Percentiles rank a stretch among this genome's conserved stretches.
Conservation (phyloP, 2,797 vertebrate genomes). For the Phalloptychus januarius region DNA sequence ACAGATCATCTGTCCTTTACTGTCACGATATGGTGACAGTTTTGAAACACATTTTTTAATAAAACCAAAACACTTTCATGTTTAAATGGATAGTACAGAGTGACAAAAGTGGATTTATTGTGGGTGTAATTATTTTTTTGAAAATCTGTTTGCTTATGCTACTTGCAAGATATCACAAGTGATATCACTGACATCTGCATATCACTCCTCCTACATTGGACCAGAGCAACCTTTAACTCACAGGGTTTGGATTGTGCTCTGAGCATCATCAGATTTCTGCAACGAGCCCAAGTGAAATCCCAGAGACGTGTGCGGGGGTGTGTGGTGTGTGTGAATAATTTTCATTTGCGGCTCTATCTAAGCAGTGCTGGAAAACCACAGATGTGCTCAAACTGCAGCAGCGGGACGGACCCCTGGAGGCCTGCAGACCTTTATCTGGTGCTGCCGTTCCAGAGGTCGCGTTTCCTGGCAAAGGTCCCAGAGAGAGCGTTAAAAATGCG, state of each 20-base stretch:
- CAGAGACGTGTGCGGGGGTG: not conserved
- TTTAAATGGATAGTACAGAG: not conserved
- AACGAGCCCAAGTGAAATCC: not conserved
- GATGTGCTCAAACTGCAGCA: conserved; percentile 3
- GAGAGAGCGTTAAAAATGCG: conserved; percentile 30
- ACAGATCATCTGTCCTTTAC: no score
- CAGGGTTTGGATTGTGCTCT: not conserved
- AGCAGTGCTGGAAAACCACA: conserved; percentile 1
- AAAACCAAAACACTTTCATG: not conserved
- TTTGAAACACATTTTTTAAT: no score
- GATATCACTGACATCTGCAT: not conserved
- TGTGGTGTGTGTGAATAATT: conserved; percentile 12
- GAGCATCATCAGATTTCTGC: not conserved
- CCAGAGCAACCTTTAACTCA: not conserved
- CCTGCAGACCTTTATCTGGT: conserved; percentile 25
- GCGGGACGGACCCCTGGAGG: conserved; percentile 10
- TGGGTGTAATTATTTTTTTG: not conserved
- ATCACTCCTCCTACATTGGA: not conserved
- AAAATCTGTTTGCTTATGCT: not conserved
- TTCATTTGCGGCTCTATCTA: conserved; percentile 6
- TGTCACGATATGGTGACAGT: no score
- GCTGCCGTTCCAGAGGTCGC: conserved; percentile 46
- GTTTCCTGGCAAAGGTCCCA: conserved; percentile 51
- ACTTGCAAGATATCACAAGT: not conserved
- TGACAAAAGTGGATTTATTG: not conserved